Evolutionary conservation across 2,797 vertebrate species (phyloP).

Genomic region (Allobates femoralis): DNA sequence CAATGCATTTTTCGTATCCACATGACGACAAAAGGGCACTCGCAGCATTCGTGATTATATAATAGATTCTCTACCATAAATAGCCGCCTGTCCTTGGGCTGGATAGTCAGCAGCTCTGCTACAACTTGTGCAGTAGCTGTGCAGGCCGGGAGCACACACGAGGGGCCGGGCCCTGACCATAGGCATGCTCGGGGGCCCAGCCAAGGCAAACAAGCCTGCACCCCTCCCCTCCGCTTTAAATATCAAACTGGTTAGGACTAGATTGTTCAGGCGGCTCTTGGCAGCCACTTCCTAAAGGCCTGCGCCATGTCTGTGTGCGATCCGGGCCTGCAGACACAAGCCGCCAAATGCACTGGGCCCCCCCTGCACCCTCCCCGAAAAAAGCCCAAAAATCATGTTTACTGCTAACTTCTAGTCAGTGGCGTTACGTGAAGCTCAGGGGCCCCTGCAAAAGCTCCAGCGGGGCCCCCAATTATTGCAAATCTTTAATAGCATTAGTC

Average conservation of each 20-base stretch:
- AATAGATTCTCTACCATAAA: too few species aligned
- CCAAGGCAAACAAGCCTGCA: constrained; percentile 56
- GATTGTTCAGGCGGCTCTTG: constrained; percentile 45
- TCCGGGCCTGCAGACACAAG: not conserved
- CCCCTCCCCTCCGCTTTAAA: constrained; percentile 48
- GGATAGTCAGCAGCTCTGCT: constrained; percentile 22
- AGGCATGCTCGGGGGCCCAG: constrained; percentile 21
- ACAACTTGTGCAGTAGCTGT: not conserved
- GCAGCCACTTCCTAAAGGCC: constrained; percentile 34
- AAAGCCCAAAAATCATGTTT: constrained; percentile 7
- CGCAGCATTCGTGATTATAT: too few species aligned
- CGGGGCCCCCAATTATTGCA: too few species aligned
- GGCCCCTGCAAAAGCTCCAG: too few species aligned
- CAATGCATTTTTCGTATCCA: too few species aligned
- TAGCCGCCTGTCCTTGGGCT: constrained; percentile 19
- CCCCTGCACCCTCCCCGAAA: not conserved
- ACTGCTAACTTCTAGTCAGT: not conserved
- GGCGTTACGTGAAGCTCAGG: too few species aligned
- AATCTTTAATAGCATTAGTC: too few species aligned
- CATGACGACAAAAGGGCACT: too few species aligned
- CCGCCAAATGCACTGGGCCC: not conserved
- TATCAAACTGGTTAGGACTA: constrained; percentile 60
- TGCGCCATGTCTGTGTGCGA: not conserved
- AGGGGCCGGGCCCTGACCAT: constrained; percentile 25
- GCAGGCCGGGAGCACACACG: not conserved